These are phyloP conservation scores for Drosophila rellima DNA, from an alignment of 2,888 invertebrate genomes.

Conservation along the genomic window DNA sequence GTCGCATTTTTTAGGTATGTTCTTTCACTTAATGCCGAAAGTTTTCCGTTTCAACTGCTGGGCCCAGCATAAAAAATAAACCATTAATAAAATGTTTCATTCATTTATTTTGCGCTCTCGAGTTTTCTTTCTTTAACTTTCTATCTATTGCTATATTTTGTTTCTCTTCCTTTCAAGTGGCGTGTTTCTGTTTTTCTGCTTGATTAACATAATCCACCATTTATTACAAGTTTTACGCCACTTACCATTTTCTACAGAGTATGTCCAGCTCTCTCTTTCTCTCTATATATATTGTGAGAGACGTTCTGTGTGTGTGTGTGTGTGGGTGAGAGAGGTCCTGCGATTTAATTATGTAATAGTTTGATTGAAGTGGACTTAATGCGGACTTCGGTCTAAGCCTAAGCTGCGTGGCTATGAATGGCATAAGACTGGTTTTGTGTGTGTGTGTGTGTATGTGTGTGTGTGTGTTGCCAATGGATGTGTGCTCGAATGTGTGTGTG, in stretches of 20 bases:
- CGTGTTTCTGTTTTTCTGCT: constrained; percentile 74
- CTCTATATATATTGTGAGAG: constrained; percentile 1
- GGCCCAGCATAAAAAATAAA: constrained; percentile 48
- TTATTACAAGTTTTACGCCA: constrained; percentile 71
- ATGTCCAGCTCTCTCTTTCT: constrained; percentile 18
- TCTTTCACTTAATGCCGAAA: constrained; percentile 44
- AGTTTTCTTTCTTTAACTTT: constrained; percentile 8
- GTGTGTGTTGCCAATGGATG: constrained; percentile 15
- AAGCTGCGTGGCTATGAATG: constrained; percentile 48
- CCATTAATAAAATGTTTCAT: constrained; percentile 79
- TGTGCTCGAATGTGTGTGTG: constrained; percentile 30
- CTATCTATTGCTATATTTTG: constrained; percentile 12
- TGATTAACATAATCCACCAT: constrained; percentile 81
- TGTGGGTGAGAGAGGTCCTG: constrained; percentile 44
- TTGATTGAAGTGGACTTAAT: constrained; percentile 77
- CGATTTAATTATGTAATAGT: constrained; percentile 82
- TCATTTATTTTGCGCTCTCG: constrained; percentile 62
- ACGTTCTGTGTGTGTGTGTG: constrained; percentile 10
- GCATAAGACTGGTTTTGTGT: constrained; percentile 4
- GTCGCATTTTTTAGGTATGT: constrained; percentile 59
- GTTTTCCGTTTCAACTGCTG: constrained; percentile 36
- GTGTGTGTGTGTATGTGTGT: constrained; percentile 17
- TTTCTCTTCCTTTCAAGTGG: constrained; percentile 37
- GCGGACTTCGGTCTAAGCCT: constrained; percentile 56
- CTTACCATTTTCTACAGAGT: constrained; percentile 42